Evolutionary conservation across 1,140 invertebrate genomes (phyloP).

Genomic region (Drosophila murphyi): DNA sequence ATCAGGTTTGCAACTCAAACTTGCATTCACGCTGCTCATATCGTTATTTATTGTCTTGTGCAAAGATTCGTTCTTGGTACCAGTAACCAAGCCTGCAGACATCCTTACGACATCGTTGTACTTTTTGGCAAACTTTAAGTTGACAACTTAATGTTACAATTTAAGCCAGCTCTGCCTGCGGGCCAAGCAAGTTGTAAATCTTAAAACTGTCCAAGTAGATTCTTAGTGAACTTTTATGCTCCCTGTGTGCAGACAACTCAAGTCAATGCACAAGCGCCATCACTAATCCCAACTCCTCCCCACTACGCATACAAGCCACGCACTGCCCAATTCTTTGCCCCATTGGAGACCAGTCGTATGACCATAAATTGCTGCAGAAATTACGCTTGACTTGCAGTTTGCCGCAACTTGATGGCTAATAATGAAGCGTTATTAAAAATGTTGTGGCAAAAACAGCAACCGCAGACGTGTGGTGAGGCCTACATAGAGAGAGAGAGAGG

Average conservation of each 20-base stretch:
- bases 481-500: too few relatives aligned
- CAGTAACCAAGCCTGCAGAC: neutral
- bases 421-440: conserved; percentile 67
- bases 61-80: too few relatives aligned
- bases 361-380: conserved; percentile 39
- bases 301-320: too few relatives aligned
- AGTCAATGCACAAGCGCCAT: neutral
- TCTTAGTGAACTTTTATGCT: conserved; percentile 29
- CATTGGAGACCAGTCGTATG: neutral
- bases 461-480: too few relatives aligned
- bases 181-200: conserved; percentile 32
- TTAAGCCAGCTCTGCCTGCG: conserved; percentile 10
- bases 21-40: neutral
- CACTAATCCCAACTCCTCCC: neutral
- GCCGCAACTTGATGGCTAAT: conserved; percentile 64
- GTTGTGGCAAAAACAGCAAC: conserved; percentile 17
- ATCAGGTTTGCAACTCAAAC: neutral
- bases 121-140: conserved; percentile 5
- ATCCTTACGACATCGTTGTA: too few relatives aligned
- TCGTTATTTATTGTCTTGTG: neutral
- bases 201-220: conserved; percentile 23
- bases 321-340: neutral
- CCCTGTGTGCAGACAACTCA: conserved; percentile 7
- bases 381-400: conserved; percentile 58
- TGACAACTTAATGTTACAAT: conserved; percentile 13